phyloP scores from a whole-genome alignment of 1,140 invertebrate genomes.

The Trichonephila clavata region DNA sequence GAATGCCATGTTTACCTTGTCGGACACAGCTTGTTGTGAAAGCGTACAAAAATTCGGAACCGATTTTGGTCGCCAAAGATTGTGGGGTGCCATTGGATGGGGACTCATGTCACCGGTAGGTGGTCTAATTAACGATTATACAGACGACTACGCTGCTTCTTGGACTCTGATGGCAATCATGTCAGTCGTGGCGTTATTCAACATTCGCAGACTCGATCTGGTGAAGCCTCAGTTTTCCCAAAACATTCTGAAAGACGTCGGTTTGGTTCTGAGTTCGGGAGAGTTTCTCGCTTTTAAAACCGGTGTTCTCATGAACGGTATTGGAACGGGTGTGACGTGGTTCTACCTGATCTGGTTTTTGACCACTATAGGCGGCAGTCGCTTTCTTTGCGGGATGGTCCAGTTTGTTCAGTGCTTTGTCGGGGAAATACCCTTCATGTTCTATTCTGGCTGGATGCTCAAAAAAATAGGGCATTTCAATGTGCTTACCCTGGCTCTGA shows the following conservation, averaged over 20 bases:
- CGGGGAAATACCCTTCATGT: conserved; percentile 94
- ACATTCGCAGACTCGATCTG: conserved; percentile 3
- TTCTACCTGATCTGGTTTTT: conserved; percentile 41
- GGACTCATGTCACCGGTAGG: conserved; percentile 12
- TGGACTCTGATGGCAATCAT: conserved; percentile 30
- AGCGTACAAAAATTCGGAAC: conserved; percentile 1
- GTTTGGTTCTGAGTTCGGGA: neutral
- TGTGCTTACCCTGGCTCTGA: conserved; percentile 90
- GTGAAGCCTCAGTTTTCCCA: neutral
- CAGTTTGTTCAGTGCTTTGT: conserved; percentile 86
- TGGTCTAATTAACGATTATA: conserved; percentile 29
- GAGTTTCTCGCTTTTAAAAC: conserved; percentile 7
- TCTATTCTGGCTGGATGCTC: conserved; percentile 89
- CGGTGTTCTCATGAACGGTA: conserved; percentile 28
- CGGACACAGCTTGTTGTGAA: conserved; percentile 55
- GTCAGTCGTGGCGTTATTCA: neutral
- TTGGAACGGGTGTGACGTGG: neutral
- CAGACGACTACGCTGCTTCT: neutral
- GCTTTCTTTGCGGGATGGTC: neutral
- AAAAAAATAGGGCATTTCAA: conserved; percentile 91
- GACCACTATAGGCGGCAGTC: neutral
- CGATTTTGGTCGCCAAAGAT: conserved; percentile 21
- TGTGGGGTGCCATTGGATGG: conserved; percentile 47
- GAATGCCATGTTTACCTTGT: neutral
- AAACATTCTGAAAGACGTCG: conserved; percentile 22